Evolutionary conservation across 2,797 vertebrate genomes (phyloP), one percentile per base, ranked within the genome.

Genomic region (Diplodus sargus): DNA sequence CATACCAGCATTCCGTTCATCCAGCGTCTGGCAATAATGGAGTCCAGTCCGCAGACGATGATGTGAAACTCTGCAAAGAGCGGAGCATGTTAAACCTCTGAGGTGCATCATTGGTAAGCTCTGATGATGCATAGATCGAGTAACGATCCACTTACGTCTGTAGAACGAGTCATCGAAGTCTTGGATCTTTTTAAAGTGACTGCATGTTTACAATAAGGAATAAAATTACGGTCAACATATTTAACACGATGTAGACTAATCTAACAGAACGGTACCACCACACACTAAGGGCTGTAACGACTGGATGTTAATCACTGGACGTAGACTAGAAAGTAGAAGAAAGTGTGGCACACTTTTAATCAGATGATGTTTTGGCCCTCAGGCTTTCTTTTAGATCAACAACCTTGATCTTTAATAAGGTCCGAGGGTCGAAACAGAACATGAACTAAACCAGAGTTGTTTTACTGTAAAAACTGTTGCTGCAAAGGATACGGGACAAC

Each of bases 1-100:
- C 84, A 28, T 95, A 99, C 98, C 97, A 99, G 95, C 98, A 99
- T 99, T 83, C 98, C 98, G 85, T 99, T 99, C 94, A 99, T 97
- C 98, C 98, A 99, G 85, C 98, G 96, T 90, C 98, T 95, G 92
- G 98, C 97, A 79, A 99, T 96, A 87, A 99, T 96, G 47, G 98
- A 99, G 90, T 99, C 98, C 93, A 99, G 91, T n/a, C 98, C 98
- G 89, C 98, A 99, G 14, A 99, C 97, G 75, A 99, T 97, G 82
- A 99, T 98, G 92, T 99, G 98, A 92, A 99, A 99, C 87, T 99
- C 98, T 99, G 90, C 4, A 75, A 65, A 51, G 79, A 70, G 28
- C 56, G 1, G 1, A 70, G 12, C 0, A 1, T 47, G 53, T 76
- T 48, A 58, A 86, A 74, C 22, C 6, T 54, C 15, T 47, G 10